Conservation (phyloP, 2,113 vertebrate species). For the Arvicanthis niloticus region DNA sequence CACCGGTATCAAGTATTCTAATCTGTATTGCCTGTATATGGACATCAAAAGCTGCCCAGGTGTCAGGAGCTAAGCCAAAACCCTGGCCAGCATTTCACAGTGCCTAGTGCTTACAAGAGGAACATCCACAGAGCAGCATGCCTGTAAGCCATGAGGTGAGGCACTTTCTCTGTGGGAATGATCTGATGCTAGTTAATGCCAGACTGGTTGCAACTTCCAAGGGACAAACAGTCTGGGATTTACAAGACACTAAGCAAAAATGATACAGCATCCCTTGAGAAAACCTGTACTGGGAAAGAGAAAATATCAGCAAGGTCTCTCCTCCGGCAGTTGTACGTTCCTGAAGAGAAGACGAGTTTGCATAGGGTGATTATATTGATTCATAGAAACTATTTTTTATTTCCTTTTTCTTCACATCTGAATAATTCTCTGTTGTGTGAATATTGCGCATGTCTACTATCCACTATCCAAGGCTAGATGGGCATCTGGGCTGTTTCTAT, state of each 20-base stretch:
- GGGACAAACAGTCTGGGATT: neutral
- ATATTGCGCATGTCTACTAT: too few relatives aligned
- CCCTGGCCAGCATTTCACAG: neutral
- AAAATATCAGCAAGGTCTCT: neutral
- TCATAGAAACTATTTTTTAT: neutral
- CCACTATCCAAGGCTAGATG: neutral
- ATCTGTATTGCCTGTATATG: conserved; percentile 1
- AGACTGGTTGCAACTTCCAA: neutral
- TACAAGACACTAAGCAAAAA: neutral
- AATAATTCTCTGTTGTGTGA: neutral
- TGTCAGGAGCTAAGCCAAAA: fast-evolving
- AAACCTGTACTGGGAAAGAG: neutral
- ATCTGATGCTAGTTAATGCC: neutral
- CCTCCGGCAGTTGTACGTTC: neutral
- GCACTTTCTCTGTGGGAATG: neutral
- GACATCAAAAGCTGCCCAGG: neutral
- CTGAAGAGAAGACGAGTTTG: neutral
- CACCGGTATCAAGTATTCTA: conserved; percentile 43
- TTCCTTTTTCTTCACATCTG: neutral
- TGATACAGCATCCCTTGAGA: neutral
- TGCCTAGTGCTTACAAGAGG: fast-evolving
- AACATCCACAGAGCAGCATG: neutral
- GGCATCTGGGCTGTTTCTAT: neutral
- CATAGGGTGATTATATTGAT: neutral
- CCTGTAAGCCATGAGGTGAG: fast-evolving